phyloP scores from a whole-genome alignment of 2,888 invertebrate species.

The Nomada ruficornis region DNA sequence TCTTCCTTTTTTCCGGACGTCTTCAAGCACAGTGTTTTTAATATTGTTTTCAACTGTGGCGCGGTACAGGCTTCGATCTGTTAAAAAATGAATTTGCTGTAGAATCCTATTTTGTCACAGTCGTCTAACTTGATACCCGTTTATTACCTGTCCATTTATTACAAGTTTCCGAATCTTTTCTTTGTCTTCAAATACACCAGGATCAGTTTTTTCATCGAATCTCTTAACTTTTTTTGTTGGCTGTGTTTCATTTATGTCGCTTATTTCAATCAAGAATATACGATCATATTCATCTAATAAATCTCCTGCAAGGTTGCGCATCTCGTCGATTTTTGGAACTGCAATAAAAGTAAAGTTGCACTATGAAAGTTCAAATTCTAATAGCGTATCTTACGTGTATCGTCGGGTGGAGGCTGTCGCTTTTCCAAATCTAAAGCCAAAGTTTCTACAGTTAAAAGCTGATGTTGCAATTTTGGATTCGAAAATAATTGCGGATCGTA shows the following conservation, averaged over 20 bases:
- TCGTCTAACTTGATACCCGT: not conserved
- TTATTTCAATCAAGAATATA: constrained; percentile 24
- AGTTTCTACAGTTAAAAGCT: constrained; percentile 65
- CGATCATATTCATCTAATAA: constrained; percentile 42
- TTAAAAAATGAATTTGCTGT: not conserved
- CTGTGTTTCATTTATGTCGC: not conserved
- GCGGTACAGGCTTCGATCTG: constrained; percentile 33
- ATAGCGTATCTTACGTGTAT: constrained; percentile 58
- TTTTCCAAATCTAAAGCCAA: constrained; percentile 69
- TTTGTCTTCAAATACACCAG: not conserved
- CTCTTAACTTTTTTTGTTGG: constrained; percentile 25
- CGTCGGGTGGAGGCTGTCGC: constrained; percentile 40
- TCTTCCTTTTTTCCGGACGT: constrained; percentile 54
- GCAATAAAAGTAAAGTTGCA: not conserved
- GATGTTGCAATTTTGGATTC: constrained; percentile 65
- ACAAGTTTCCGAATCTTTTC: constrained; percentile 28
- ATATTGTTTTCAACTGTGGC: constrained; percentile 40
- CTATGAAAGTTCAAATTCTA: not conserved
- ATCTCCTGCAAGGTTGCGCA: constrained; percentile 11
- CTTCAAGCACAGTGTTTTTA: constrained; percentile 39
- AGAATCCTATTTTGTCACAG: not conserved
- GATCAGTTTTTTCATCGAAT: not conserved
- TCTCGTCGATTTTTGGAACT: constrained; percentile 42
- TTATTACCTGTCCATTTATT: constrained; percentile 8
- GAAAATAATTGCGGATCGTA: constrained; percentile 62